Evolutionary conservation across 2,113 vertebrate genomes (phyloP).

Genomic region (Dasypus novemcinctus): DNA sequence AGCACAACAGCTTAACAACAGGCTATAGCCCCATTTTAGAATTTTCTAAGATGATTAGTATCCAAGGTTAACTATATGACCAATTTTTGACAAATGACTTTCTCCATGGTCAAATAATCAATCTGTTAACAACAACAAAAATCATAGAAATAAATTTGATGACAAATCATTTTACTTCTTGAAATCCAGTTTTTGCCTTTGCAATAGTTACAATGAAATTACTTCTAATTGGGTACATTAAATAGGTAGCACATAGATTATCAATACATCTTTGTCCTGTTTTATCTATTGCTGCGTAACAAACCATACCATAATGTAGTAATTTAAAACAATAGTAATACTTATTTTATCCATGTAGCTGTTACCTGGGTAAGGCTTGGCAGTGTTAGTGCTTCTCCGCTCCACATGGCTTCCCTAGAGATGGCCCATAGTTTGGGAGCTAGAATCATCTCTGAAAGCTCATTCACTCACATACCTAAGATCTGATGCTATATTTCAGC

Average conservation of each 20-base stretch:
- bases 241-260: not conserved
- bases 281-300: not conserved
- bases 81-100: not conserved
- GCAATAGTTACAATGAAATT: not conserved
- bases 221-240: not conserved
- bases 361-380: not conserved
- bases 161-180: not conserved
- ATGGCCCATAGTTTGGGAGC: not conserved
- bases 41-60: not conserved
- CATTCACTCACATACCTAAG: not conserved
- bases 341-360: not conserved
- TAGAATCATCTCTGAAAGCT: not conserved
- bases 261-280: not conserved
- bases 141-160: not conserved
- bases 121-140: not conserved
- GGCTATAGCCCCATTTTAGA: not conserved
- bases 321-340: not conserved
- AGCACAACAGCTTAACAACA: not conserved
- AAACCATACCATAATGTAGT: not conserved
- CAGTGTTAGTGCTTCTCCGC: not conserved
- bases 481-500: not conserved
- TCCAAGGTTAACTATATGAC: not conserved
- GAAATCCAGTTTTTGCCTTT: not conserved
- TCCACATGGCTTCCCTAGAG: too few relatives aligned
- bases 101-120: not conserved